These are phyloP conservation scores for Tamias sibiricus DNA, from an alignment of 2,113 vertebrate genomes.

Conservation along the genomic window DNA sequence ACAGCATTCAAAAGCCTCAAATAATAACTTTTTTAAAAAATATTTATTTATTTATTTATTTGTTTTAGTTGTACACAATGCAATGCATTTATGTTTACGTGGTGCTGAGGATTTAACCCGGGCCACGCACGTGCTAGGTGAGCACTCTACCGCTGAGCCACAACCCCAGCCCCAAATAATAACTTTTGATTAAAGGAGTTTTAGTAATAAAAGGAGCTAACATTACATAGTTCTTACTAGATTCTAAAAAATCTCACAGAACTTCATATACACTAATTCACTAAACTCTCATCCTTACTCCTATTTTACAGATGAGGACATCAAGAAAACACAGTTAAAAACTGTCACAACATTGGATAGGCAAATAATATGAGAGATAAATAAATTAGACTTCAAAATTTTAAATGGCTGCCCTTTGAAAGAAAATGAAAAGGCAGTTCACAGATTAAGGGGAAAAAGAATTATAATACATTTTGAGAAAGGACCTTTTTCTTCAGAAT, in stretches of 20 bases:
- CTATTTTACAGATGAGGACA: not conserved
- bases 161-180: no score
- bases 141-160: no score
- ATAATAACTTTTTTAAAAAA: no score
- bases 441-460: not conserved
- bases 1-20: not conserved
- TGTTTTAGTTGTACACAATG: no score
- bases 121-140: no score
- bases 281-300: no score
- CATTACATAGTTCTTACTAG: not conserved
- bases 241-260: not conserved
- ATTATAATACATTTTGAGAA: no score
- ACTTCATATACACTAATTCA: not conserved
- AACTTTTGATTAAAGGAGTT: not conserved
- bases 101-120: no score
- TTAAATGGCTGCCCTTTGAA: not conserved
- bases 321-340: not conserved
- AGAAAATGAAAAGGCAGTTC: not conserved
- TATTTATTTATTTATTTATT: no score
- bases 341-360: not conserved
- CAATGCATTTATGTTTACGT: no score
- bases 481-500: not conserved
- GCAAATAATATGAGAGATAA: not conserved
- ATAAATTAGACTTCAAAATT: not conserved
- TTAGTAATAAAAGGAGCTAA: not conserved